Evolutionary conservation across 1,140 invertebrate species (phyloP), one percentile per base, ranked within the genome.

Genomic region (Ostrea denselamellosa): DNA sequence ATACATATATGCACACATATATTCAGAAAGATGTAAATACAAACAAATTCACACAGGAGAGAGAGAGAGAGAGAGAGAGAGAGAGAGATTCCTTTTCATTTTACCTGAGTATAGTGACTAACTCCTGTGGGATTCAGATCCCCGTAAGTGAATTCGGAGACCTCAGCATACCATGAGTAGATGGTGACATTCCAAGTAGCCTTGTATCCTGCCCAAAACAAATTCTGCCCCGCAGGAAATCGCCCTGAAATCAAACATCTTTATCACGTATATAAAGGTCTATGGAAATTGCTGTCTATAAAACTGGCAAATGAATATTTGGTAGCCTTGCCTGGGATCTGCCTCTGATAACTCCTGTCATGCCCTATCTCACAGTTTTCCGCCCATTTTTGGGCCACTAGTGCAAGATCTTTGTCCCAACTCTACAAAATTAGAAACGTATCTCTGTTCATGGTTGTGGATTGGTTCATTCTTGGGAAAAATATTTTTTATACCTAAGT

Each of bases 381-480:
- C n/a, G n/a, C n/a, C n/a, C n/a, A n/a, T n/a, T 88, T 91, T 87
- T 93, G 92, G n/a, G 92, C 92, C 10, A 91, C 86, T 88, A 90
- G 88, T 14, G 90, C 91, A 14, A 93, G 62, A 28, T 90, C 90
- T 14, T 88, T 81, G 68, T 92, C 89, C 91, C 92, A 91, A 2
- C 52, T 62, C 89, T 89, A 44, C 17, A 58, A 83, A 68, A 86
- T 58, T 7, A 28, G 25, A 7, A 53, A 12, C 22, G 14, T 85
- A 44, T 56, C 14, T 17, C 2, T 68, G n/a, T n/a, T n/a, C n/a
- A n/a, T n/a, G n/a, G n/a, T n/a, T n/a, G n/a, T n/a, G n/a, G n/a
- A n/a, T n/a, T n/a, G n/a, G n/a, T n/a, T n/a, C n/a, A n/a, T n/a
- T n/a, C n/a, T n/a, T n/a, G n/a, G n/a, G n/a, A n/a, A n/a, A n/a